A percentile compares a stretch with the other conserved stretches of the same genome.
Evolutionary conservation across 2,797 vertebrate genomes (phyloP).

Genomic region (Gadopsis marmoratus): DNA sequence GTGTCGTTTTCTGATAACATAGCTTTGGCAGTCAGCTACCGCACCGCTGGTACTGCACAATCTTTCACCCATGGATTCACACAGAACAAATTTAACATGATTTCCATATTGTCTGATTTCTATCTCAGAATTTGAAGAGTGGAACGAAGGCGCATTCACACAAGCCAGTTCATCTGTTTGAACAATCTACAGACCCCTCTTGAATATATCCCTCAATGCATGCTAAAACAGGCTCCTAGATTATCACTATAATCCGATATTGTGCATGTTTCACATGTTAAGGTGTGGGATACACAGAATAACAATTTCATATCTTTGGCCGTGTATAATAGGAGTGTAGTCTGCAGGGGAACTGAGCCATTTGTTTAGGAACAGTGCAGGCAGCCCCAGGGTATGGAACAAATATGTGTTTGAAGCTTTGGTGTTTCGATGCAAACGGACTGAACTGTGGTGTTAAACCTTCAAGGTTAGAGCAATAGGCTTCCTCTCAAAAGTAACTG

Average conservation of each 20-base stretch:
- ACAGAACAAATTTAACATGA: conserved; percentile 65
- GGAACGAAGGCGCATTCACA: conserved; percentile 52
- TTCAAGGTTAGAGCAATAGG: conserved; percentile 51
- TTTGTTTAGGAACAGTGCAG: conserved; percentile 64
- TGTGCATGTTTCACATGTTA: conserved; percentile 67
- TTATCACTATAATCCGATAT: conserved; percentile 69
- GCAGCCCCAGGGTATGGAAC: conserved; percentile 51
- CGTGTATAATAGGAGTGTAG: conserved; percentile 49
- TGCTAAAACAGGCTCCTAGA: conserved; percentile 69
- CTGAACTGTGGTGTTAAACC: conserved; percentile 40
- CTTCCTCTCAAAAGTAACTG: conserved; percentile 42
- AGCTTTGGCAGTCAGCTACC: conserved; percentile 30
- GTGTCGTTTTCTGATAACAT: conserved; percentile 43
- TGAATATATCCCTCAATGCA: conserved; percentile 70
- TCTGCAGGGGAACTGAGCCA: conserved; percentile 51
- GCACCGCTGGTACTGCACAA: conserved; percentile 10
- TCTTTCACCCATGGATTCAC: conserved; percentile 57
- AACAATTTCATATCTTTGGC: conserved; percentile 61
- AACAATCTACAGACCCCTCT: conserved; percentile 67
- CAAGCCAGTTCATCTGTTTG: conserved; percentile 73
- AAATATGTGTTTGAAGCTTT: conserved; percentile 67
- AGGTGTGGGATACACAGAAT: conserved; percentile 59
- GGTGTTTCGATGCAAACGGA: conserved; percentile 48
- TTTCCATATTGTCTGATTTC: conserved; percentile 72
- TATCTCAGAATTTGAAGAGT: conserved; percentile 67